Evolutionary conservation across 53 echinoderm and acorn worm species (phyloP).

Genomic region (Mesocentrotus franciscanus): DNA sequence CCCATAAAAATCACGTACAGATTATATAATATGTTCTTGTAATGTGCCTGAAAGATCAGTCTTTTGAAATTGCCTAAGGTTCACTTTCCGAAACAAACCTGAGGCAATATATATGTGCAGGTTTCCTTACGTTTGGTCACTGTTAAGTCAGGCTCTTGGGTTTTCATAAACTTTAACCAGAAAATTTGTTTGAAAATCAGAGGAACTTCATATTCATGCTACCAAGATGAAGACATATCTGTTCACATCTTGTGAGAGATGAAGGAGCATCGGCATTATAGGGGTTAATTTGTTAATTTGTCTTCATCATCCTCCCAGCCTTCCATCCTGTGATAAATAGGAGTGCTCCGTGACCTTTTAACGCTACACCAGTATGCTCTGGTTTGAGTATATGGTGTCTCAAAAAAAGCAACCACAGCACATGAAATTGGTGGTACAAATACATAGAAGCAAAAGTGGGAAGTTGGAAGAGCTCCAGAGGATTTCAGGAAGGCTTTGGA

Average conservation of each 20-base stretch:
- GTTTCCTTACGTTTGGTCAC: no score
- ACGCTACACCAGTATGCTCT: not conserved
- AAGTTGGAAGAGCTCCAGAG: no score
- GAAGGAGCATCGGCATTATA: not conserved
- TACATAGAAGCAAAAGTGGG: no score
- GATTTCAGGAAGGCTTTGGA: no score
- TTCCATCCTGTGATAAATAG: not conserved
- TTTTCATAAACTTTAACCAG: not conserved
- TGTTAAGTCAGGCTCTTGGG: not conserved
- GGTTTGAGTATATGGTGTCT: not conserved
- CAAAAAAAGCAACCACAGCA: not conserved
- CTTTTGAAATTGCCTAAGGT: no score
- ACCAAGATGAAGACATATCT: not conserved
- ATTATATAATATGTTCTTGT: no score
- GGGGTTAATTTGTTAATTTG: conserved; percentile 39
- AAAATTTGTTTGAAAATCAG: not conserved
- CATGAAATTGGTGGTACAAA: no score
- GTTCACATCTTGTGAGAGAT: not conserved
- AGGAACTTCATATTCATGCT: not conserved
- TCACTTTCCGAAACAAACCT: no score
- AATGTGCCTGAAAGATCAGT: no score
- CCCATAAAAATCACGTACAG: no score
- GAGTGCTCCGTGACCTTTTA: conserved; percentile 25
- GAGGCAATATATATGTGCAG: no score
- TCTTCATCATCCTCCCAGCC: conserved; percentile 37